A percentile compares a stretch with the other conserved stretches of the same genome.
phyloP scores from a whole-genome alignment of 2,888 invertebrate species.

The Deilephila porcellus region DNA sequence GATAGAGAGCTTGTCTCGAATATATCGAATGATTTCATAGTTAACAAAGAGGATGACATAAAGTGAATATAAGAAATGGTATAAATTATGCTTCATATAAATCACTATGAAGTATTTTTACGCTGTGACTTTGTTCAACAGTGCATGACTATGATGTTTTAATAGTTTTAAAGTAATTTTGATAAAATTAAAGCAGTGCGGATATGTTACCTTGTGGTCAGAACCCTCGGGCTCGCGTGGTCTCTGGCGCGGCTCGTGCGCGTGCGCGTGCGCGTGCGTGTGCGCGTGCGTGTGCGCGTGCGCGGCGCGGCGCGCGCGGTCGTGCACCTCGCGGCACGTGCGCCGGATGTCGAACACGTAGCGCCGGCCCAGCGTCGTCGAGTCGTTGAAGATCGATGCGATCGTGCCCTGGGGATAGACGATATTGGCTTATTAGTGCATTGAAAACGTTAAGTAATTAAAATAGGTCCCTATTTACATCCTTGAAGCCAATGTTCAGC shows the following conservation, averaged over 20 bases:
- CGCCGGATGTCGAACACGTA: constrained; percentile 96
- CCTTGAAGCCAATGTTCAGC: too few species aligned
- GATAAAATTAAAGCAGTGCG: too few species aligned
- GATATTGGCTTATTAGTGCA: not conserved
- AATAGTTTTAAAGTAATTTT: too few species aligned
- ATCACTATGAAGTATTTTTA: too few species aligned
- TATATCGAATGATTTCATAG: too few species aligned
- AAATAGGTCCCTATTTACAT: too few species aligned
- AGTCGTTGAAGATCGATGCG: constrained; percentile 95
- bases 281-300: constrained; percentile 72
- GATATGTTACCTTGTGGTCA: constrained; percentile 56
- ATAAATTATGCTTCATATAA: too few species aligned
- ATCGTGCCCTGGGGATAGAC: constrained; percentile 88
- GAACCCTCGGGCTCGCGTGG: constrained; percentile 40
- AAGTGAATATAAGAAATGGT: too few species aligned
- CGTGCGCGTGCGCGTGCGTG: constrained; percentile 49
- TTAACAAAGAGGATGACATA: too few species aligned
- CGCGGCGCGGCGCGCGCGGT: constrained; percentile 91
- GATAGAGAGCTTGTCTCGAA: too few species aligned
- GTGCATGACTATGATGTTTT: too few species aligned
- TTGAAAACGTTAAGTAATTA: not conserved
- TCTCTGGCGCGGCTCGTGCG: constrained; percentile 45
- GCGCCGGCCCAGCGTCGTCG: constrained; percentile 93
- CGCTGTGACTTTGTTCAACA: too few species aligned
- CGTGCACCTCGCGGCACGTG: constrained; percentile 95